Evolutionary conservation across 2,888 invertebrate species (phyloP).

Genomic region (Drosophila anomalata): DNA sequence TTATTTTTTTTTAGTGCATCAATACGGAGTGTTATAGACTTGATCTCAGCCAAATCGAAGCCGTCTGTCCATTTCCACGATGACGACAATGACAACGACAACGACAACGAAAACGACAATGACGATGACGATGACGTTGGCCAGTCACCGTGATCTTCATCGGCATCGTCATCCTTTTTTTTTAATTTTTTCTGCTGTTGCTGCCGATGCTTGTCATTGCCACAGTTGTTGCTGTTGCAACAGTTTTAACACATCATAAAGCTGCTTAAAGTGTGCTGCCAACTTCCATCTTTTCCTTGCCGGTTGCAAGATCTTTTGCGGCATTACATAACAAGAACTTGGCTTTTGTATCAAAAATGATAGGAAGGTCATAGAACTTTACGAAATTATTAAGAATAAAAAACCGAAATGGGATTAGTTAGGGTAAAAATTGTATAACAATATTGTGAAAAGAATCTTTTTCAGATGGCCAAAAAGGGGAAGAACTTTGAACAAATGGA

Average conservation of each 20-base stretch:
- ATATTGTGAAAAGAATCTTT: no score
- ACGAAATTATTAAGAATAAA: background rate
- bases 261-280: conserved; percentile 69
- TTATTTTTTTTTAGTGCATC: conserved; percentile 4
- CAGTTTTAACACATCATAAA: conserved; percentile 78
- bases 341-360: background rate
- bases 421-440: background rate
- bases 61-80: conserved; percentile 34
- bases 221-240: conserved; percentile 53
- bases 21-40: conserved; percentile 38
- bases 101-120: conserved; percentile 34
- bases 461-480: background rate
- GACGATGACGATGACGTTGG: conserved; percentile 47
- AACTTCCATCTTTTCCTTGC: background rate
- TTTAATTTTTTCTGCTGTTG: conserved; percentile 9
- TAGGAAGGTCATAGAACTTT: conserved; percentile 29
- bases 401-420: background rate
- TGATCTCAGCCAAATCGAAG: conserved; percentile 55
- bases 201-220: conserved; percentile 38
- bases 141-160: conserved; percentile 45
- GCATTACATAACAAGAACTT: conserved; percentile 43
- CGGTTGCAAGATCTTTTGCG: conserved; percentile 21
- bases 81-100: conserved; percentile 51
- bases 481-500: background rate
- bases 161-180: conserved; percentile 40